Base-by-base conservation (phyloP, 2,888 invertebrate species). In the Macrosoma leucophasiata region DNA sequence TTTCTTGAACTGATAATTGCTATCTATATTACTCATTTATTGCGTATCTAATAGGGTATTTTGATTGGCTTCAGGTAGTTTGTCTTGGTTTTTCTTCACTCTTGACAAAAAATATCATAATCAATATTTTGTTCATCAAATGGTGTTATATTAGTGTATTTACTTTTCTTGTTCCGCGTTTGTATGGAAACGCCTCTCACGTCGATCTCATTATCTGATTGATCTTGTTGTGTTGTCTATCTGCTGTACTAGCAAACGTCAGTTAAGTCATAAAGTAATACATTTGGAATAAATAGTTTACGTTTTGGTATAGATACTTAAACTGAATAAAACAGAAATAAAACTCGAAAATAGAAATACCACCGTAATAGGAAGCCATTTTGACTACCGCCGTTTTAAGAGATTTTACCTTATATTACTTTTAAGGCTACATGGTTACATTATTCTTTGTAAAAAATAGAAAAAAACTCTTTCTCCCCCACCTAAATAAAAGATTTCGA, bases 301-400 rank as follows among this genome's bases (percentile, higher is more conserved):
- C 18, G 23, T 32, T 32, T 36, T 36, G n/a, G 24, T 36, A 27
- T n/a, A n/a, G n/a, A n/a, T 36, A 32, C 31, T 14, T 28, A 32
- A 12, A 29, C 24, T 33, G n/a, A n/a, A n/a, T n/a, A n/a, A n/a
- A n/a, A n/a, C 24, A 22, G 24, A 25, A 32, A 32, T 37, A 37
- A 32, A 32, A 37, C 37, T 11, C 24, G 32, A 37, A 33, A 29
- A 37, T 28, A 33, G 25, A 32, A 37, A 29, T 33, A 29, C 28
- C 37, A 37, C 32, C 37, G 32, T 37, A 29, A 33, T 37, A 33
- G 37, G 32, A 37, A 33, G 17, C 37, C 28, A 36, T 36, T 36
- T 36, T 32, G 36, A 28, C 36, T 28, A 36, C 36, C 36, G 22
- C 36, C 31, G 32, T 37, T 32, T 25, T 33, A 36, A 28, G 29